Conservation (phyloP, 2,888 invertebrate genomes). For the Hydrotaea diabolus region DNA sequence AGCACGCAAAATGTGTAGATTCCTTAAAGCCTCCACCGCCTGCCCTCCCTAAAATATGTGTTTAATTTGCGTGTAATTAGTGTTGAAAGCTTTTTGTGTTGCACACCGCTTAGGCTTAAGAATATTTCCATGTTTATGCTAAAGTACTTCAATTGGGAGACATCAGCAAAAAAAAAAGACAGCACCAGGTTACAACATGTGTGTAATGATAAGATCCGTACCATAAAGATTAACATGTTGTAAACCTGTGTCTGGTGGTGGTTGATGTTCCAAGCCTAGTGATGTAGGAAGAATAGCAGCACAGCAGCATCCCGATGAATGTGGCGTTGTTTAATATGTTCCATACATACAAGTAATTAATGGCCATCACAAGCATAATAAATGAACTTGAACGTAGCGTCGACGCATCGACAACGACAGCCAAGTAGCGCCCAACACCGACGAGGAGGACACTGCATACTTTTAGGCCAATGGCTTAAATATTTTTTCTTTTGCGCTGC, state of each 20-base stretch:
- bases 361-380: conserved; percentile 77
- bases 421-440: neutral
- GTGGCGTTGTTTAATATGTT: conserved; percentile 48
- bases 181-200: neutral
- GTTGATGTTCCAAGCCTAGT: too few relatives aligned
- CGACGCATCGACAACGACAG: neutral
- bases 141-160: neutral
- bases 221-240: conserved; percentile 54
- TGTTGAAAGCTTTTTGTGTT: conserved; percentile 65
- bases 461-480: conserved; percentile 14
- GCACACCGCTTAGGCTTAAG: conserved; percentile 60
- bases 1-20: conserved; percentile 34
- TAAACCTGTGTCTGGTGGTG: conserved; percentile 24
- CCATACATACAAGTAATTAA: conserved; percentile 62
- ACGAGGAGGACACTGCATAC: neutral
- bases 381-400: conserved; percentile 71
- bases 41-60: conserved; percentile 51
- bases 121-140: conserved; percentile 65
- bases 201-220: conserved; percentile 35
- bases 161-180: neutral
- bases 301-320: neutral
- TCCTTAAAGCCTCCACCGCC: neutral
- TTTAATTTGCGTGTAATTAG: conserved; percentile 71
- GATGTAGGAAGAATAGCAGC: neutral
- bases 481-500: neutral